These are phyloP conservation scores for Ceraclea dissimilis DNA, from an alignment of 2,888 invertebrate genomes.

Conservation along the genomic window DNA sequence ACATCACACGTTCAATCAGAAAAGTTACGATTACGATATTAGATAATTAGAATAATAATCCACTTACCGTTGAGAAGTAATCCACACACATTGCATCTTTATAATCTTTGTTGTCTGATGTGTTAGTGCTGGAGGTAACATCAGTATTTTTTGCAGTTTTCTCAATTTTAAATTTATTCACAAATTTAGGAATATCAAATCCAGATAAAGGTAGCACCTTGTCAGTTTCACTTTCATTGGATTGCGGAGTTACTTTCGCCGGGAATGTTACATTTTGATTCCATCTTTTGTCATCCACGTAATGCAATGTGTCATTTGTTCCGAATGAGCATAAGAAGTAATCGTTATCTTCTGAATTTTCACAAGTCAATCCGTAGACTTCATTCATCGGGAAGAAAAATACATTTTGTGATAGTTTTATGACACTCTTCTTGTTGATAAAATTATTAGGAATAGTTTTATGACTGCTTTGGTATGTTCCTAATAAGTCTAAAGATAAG, in stretches of 20 bases:
- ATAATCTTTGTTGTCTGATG: neutral
- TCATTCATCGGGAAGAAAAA: constrained; percentile 57
- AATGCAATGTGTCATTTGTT: constrained; percentile 7
- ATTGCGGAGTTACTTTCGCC: neutral
- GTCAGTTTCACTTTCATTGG: neutral
- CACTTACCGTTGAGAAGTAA: constrained; percentile 4
- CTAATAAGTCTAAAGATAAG: constrained; percentile 22
- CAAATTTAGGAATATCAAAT: neutral
- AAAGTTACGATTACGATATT: too few species aligned
- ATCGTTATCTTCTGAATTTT: constrained; percentile 19
- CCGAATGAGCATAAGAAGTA: constrained; percentile 18
- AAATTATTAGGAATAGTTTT: constrained; percentile 51
- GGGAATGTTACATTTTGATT: neutral
- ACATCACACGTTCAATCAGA: too few species aligned
- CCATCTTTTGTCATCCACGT: neutral
- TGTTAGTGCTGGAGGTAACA: neutral
- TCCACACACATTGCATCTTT: neutral
- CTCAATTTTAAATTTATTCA: neutral
- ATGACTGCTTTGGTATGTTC: constrained; percentile 40
- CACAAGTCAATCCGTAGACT: constrained; percentile 42
- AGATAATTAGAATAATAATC: too few species aligned
- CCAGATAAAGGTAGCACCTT: neutral
- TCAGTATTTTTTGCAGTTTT: neutral
- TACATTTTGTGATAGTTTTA: constrained; percentile 46
- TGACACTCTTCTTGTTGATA: constrained; percentile 49